These are phyloP conservation scores for Smittia sp. DNA, from an alignment of 2,888 invertebrate species.

Conservation along the genomic window DNA sequence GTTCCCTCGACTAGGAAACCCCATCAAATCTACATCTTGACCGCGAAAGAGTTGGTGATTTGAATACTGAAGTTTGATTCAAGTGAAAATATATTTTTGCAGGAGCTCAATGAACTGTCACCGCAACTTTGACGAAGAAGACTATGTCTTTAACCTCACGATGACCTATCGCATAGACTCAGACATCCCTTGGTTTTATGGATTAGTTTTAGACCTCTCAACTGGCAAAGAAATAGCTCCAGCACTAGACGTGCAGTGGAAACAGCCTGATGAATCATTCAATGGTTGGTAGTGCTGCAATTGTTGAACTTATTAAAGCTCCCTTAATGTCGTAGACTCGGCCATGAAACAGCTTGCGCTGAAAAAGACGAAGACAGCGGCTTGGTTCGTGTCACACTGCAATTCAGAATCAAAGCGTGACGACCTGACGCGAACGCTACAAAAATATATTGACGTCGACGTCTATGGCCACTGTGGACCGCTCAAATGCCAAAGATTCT, in stretches of 20 bases:
- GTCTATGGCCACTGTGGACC: constrained; percentile 62
- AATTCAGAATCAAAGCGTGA: constrained; percentile 54
- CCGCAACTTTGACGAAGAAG: constrained; percentile 51
- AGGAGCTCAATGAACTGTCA: constrained; percentile 47
- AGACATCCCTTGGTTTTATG: constrained; percentile 55
- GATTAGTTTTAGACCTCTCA: constrained; percentile 47
- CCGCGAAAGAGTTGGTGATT: not conserved
- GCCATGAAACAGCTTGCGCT: not conserved
- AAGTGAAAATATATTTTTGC: too few relatives aligned
- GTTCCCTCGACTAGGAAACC: constrained; percentile 51
- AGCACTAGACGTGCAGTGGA: constrained; percentile 46
- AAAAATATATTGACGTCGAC: constrained; percentile 59
- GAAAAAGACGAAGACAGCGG: constrained; percentile 52
- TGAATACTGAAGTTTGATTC: too few relatives aligned
- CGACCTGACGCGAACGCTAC: constrained; percentile 54
- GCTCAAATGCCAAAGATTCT: constrained; percentile 47
- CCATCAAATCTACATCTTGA: constrained; percentile 56
- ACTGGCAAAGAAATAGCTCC: constrained; percentile 49
- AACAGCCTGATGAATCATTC: constrained; percentile 47
- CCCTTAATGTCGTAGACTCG: not conserved
- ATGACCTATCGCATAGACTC: constrained; percentile 59
- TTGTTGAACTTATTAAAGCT: too few relatives aligned
- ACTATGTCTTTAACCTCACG: constrained; percentile 58
- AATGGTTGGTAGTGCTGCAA: constrained; percentile 37
- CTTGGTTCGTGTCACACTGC: constrained; percentile 61